Conservation (phyloP, 2,888 invertebrate species). For the Fragum sueziense region DNA sequence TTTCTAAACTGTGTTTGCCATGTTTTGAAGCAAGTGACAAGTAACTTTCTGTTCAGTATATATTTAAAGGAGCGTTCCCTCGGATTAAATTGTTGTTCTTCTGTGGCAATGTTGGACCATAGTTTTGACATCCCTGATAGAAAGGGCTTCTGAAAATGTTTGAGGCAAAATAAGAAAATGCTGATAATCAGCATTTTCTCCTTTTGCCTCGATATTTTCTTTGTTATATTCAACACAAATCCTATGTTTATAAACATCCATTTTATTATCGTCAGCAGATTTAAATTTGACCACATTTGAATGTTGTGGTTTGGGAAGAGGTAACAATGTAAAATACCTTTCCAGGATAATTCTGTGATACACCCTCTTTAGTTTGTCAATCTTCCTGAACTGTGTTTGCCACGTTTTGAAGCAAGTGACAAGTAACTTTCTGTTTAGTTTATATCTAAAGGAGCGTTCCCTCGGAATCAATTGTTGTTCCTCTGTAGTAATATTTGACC, state of each 20-base stretch:
- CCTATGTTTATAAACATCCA: no score
- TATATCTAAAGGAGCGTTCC: constrained; percentile 62
- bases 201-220: neutral
- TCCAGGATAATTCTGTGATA: constrained; percentile 62
- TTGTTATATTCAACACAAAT: no score
- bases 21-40: constrained; percentile 59
- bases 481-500: constrained; percentile 70
- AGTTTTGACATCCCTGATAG: no score
- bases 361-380: constrained; percentile 60
- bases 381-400: constrained; percentile 61
- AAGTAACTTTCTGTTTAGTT: constrained; percentile 62
- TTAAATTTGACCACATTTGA: neutral
- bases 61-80: constrained; percentile 63
- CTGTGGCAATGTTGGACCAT: constrained; percentile 71
- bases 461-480: constrained; percentile 69
- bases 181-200: neutral
- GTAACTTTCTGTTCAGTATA: constrained; percentile 60
- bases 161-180: neutral
- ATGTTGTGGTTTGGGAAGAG: neutral
- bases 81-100: constrained; percentile 68
- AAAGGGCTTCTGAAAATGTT: no score
- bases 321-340: constrained; percentile 34
- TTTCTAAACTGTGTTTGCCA: constrained; percentile 66
- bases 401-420: constrained; percentile 64
- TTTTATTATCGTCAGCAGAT: neutral